Conservation (phyloP, 1,140 invertebrate genomes). For the Saxidomus purpurata region DNA sequence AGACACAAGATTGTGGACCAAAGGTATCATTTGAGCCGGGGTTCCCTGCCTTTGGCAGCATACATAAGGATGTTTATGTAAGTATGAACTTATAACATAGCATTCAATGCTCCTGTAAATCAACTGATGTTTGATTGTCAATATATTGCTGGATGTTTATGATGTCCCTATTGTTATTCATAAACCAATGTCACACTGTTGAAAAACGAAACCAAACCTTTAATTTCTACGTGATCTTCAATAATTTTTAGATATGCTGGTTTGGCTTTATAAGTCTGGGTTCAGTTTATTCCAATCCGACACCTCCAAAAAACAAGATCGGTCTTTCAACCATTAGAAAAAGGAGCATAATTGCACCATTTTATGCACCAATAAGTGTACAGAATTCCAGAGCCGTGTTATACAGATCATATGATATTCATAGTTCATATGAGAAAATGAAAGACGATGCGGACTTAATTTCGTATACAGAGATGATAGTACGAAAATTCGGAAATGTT, state of each 20-base stretch:
- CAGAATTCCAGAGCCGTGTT: background rate
- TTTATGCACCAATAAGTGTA: background rate
- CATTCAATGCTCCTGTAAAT: no score
- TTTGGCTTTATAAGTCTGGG: background rate
- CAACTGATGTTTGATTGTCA: no score
- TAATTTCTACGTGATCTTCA: no score
- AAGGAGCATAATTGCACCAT: background rate
- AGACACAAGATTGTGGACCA: background rate
- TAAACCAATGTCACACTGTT: no score
- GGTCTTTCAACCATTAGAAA: background rate
- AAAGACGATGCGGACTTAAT: background rate
- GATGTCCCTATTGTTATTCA: no score
- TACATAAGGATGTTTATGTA: background rate
- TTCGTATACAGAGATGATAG: background rate
- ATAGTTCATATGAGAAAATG: background rate
- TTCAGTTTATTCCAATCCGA: background rate
- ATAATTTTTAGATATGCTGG: background rate
- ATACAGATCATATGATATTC: background rate
- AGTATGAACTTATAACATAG: no score
- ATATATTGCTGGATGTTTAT: no score
- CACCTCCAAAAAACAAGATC: background rate
- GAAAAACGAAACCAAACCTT: no score
- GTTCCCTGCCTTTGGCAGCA: background rate
- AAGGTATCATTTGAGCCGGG: background rate
- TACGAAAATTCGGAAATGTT: background rate